These are phyloP conservation scores for Cremastobaeus sp. DNA, from an alignment of 2,888 invertebrate genomes.

Conservation along the genomic window DNA sequence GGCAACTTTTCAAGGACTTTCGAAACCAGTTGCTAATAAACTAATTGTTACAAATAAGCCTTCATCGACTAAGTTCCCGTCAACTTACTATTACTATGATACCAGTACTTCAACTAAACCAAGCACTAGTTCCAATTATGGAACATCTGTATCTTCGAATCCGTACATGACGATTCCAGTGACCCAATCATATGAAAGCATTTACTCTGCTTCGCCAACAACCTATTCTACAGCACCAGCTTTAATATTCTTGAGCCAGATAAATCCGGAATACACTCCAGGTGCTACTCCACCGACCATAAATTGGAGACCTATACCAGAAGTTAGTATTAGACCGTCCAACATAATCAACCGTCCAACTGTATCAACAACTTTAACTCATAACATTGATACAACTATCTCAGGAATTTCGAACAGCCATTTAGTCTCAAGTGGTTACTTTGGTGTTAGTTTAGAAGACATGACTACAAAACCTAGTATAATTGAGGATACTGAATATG, in stretches of 20 bases:
- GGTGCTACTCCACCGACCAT: slow-evolving; percentile 72
- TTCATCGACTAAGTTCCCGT: slow-evolving; percentile 60
- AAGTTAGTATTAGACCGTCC: slow-evolving; percentile 39
- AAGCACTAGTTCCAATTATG: too few species aligned
- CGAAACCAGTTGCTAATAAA: slow-evolving; percentile 72
- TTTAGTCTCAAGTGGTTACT: slow-evolving; percentile 74
- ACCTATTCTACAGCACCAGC: slow-evolving; percentile 80
- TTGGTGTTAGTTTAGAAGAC: slow-evolving; percentile 75
- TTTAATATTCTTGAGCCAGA: slow-evolving; percentile 81
- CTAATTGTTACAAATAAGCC: slow-evolving; percentile 63
- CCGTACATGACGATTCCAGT: too few species aligned
- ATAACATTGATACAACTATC: slow-evolving; percentile 75
- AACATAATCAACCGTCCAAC: slow-evolving; percentile 71
- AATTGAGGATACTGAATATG: slow-evolving; percentile 13
- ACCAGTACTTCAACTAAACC: slow-evolving; percentile 63
- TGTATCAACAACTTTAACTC: slow-evolving; percentile 73
- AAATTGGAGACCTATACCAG: slow-evolving; percentile 65
- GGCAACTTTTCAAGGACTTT: slow-evolving; percentile 72
- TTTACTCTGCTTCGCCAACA: slow-evolving; percentile 72
- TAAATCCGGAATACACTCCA: slow-evolving; percentile 72
- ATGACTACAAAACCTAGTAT: slow-evolving; percentile 64
- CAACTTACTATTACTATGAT: slow-evolving; percentile 73
- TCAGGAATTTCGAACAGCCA: slow-evolving; percentile 71
- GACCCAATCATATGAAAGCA: too few species aligned
- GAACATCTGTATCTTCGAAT: too few species aligned